Base-by-base conservation (phyloP, 1,140 invertebrate species). In the Drosophila lacertosa region DNA sequence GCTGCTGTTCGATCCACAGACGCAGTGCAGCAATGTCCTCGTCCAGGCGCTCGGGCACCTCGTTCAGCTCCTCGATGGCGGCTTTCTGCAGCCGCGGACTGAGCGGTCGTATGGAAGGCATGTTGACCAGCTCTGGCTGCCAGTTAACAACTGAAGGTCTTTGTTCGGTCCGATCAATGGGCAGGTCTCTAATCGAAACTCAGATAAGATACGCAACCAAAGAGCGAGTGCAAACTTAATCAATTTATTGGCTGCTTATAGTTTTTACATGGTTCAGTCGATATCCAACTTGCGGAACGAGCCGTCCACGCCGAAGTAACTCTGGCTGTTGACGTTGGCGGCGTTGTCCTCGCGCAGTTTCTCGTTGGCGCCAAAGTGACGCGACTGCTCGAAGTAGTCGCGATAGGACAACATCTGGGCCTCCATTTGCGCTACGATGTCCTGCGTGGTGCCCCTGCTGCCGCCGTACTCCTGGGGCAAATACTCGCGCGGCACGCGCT, bases 1-100 rank as follows among this genome's bases (percentile, higher is more conserved):
- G 93, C 71, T 95, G 94, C 84, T 95, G 94, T 4, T 91, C 81
- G 16, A 95, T 91, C 94, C 94, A 95, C 20, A 94, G 92, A 39
- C 92, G 92, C 33, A 95, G 91, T 45, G 92, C 90, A 18, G 92
- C 76, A 7, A 95, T 81, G 74, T 95, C 94, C 35, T 92, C 90
- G 5, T 86, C 77, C 2, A 93, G 80, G 26, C 92, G 86, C 0
- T 92, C 91, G 1, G 94, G 92, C 58, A 93, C 92, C 81, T 95
- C 94, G 40, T 93, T 92, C 13, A 95, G 70, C 65, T 94, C 92
- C 4, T 93, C 90, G 53, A 92, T 92, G 10, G 94, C 94, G 51
- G 78, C 90, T 65, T 91, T 78, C 33, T 92, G 92, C 74, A 93
- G 89, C 37, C 91, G 92, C 6, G 91, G 79, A 16, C 74, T 60